phyloP scores from a whole-genome alignment of 2,888 invertebrate genomes.

The Schrankia costaestrigalis region DNA sequence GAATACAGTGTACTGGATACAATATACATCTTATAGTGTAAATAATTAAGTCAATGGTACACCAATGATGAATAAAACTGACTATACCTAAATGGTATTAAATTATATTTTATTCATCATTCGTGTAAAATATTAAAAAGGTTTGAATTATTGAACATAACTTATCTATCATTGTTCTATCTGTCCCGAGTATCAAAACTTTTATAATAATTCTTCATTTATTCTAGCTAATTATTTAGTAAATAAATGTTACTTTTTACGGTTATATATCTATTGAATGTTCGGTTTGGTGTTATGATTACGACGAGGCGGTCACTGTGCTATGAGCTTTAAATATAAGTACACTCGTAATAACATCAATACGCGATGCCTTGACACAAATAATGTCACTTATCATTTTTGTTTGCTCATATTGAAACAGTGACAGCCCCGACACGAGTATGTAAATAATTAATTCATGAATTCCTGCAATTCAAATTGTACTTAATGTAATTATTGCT shows the following conservation, averaged over 20 bases:
- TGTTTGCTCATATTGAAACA: too few relatives aligned
- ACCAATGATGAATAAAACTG: conserved; percentile 21
- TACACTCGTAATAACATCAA: neutral
- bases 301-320: conserved; percentile 15
- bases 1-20: conserved; percentile 48
- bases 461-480: conserved; percentile 23
- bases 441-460: conserved; percentile 16
- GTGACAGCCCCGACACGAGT: conserved; percentile 21
- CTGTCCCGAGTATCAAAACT: conserved; percentile 64
- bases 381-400: conserved; percentile 3
- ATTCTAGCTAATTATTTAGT: conserved; percentile 55
- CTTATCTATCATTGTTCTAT: conserved; percentile 42
- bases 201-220: conserved; percentile 50
- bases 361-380: neutral
- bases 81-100: too few relatives aligned
- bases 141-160: conserved; percentile 35
- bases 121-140: conserved; percentile 15
- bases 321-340: too few relatives aligned
- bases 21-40: conserved; percentile 36
- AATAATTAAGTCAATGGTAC: conserved; percentile 30
- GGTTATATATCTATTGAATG: conserved; percentile 27
- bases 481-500: conserved; percentile 20
- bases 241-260: conserved; percentile 33
- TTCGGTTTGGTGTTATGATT: conserved; percentile 35
- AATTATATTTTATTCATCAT: conserved; percentile 17